Base-by-base conservation (phyloP, 1,140 invertebrate species). In the Laupala kohalensis region DNA sequence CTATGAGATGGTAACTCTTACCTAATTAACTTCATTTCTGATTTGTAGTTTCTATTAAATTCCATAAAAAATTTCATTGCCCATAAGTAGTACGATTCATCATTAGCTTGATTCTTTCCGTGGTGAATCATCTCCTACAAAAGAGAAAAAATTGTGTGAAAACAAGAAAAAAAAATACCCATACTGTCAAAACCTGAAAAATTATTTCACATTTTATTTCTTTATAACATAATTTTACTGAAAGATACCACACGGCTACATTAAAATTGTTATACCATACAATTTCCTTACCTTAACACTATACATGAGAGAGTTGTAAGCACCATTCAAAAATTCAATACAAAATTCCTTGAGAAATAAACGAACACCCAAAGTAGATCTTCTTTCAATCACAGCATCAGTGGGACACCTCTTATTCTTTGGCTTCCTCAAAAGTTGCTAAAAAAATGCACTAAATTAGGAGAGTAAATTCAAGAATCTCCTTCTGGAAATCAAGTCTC, bases 31-130 rank as follows among this genome's bases (percentile, higher is more conserved):
- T 95, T 93, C 74, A 96, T 87, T 82, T 92, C 86, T 78, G 95
- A 93, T 76, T 89, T 89, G 76, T 89, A 86, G 77, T 88, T 84
- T 74, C 96, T 87, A 85, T 96, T 97, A 81, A 98, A 98, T 81
- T 97, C 93, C 94, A 98, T 96, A 80, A 98, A 98, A 83, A 98
- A 99, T 78, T 90, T 89, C 76, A 97, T 83, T 6, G 92, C 88
- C 95, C 94, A 97, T 66, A 98, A 83, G 81, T 97, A 97, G 81
- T 96, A 96, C 9, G 91, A 92, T 77, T 96, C 92, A 83, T 98
- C 96, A 78, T 94, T 88, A 66, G 86, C 85, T 77, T 85, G 85
- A 27, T 80, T 83, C 74, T 83, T 85, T 2, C 86, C 83, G 69
- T 89, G 81, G 15, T 82, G 64, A 94, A 79, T 27, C 84, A 83